These are phyloP conservation scores for Spinus pinus DNA, from an alignment of 2,797 vertebrate genomes.

Conservation along the genomic window DNA sequence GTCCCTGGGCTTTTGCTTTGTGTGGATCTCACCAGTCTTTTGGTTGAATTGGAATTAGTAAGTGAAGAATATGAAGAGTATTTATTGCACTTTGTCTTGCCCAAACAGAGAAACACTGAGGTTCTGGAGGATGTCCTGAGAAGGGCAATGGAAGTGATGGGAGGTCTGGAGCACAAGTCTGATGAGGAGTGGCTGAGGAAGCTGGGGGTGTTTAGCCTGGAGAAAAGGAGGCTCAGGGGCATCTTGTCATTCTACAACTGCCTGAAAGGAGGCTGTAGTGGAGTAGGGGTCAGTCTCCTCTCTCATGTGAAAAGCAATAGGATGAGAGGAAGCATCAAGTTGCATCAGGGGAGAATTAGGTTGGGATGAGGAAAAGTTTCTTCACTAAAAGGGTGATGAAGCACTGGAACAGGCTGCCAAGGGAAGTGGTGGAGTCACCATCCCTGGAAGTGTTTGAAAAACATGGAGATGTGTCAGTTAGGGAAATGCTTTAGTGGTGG, in stretches of 20 bases:
- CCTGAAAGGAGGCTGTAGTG: not conserved
- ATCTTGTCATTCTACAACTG: not conserved
- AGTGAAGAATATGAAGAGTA: not conserved
- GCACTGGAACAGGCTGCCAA: not conserved
- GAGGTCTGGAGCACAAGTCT: not conserved
- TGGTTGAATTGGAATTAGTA: not conserved
- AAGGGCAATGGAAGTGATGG: not conserved
- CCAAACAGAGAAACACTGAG: not conserved
- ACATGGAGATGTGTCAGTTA: not conserved
- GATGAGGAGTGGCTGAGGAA: not conserved
- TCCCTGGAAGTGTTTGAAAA: not conserved
- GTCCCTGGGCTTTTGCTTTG: not conserved
- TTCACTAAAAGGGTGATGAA: not conserved
- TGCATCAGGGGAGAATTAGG: not conserved
- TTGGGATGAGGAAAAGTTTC: not conserved
- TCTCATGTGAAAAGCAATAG: not conserved
- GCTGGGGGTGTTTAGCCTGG: not conserved
- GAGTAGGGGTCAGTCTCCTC: not conserved
- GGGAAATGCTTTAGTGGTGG: not conserved
- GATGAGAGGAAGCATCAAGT: not conserved
- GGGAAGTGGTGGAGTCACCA: not conserved
- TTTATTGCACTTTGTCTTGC: not conserved
- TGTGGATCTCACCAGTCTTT: not conserved
- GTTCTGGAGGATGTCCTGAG: not conserved
- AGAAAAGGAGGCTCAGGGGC: not conserved